Evolutionary conservation across 2,888 invertebrate species (phyloP).

Genomic region (Incurvaria masculella): DNA sequence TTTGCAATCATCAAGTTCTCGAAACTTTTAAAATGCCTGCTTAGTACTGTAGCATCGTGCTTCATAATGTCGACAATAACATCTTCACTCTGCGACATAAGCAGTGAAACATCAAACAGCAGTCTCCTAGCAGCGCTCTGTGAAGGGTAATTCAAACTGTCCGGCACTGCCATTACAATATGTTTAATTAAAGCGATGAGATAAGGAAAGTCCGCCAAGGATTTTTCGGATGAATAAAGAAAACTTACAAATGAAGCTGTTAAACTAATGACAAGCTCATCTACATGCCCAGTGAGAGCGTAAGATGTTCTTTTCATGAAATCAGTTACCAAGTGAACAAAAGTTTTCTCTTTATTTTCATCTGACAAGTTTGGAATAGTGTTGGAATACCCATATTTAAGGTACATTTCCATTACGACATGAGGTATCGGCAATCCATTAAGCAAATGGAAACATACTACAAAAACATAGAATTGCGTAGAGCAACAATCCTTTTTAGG

Average conservation of each 20-base stretch:
- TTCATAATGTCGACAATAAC: not conserved
- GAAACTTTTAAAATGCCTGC: not conserved
- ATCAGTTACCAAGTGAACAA: not conserved
- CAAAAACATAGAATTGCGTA: not conserved
- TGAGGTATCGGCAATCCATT: not conserved
- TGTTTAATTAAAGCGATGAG: not conserved
- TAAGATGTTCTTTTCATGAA: not conserved
- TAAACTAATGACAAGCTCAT: not conserved
- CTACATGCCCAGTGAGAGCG: not conserved
- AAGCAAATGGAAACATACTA: not conserved
- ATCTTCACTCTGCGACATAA: not conserved
- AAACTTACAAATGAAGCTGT: not conserved
- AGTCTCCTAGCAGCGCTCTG: not conserved
- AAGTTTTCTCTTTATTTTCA: not conserved
- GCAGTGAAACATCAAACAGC: not conserved
- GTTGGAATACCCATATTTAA: not conserved
- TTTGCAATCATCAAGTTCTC: not conserved
- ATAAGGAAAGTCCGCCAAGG: not conserved
- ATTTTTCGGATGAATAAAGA: not conserved
- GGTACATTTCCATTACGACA: not conserved
- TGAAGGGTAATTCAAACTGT: not conserved
- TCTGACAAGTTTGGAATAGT: not conserved
- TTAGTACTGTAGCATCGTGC: not conserved
- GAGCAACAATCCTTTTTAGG: not conserved
- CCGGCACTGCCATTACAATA: not conserved